phyloP scores from a whole-genome alignment of 2,113 vertebrate species.

The Myiozetetes cayanensis region DNA sequence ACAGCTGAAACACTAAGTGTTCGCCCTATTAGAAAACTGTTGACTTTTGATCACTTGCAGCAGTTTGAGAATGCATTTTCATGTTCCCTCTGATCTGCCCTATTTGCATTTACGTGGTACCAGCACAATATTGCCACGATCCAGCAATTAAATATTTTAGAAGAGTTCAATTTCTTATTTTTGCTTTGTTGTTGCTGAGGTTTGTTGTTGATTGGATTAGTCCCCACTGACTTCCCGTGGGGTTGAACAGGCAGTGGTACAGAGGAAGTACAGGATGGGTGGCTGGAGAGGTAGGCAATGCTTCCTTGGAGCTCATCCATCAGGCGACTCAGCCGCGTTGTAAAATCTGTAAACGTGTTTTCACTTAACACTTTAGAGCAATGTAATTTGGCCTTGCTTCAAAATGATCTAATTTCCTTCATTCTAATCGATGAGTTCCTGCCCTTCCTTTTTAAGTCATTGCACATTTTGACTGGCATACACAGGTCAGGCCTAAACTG shows the following conservation, averaged over 20 bases:
- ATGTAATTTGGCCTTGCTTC: background rate
- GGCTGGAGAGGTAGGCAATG: background rate
- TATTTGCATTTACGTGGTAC: background rate
- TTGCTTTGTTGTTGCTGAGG: background rate
- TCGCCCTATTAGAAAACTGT: background rate
- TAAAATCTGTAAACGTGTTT: background rate
- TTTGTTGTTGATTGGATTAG: background rate
- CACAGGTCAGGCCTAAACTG: background rate
- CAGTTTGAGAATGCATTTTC: background rate
- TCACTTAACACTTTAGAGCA: background rate
- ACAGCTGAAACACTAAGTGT: background rate
- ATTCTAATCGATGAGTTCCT: background rate
- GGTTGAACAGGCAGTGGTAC: background rate
- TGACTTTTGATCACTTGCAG: background rate
- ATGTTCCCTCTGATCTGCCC: background rate
- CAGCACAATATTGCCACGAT: background rate
- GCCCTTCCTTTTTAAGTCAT: background rate
- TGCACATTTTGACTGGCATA: background rate
- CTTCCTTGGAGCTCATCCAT: background rate
- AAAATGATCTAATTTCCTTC: background rate
- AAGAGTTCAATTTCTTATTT: background rate
- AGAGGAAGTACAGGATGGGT: background rate
- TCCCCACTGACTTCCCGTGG: background rate
- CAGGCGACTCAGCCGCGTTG: accelerated
- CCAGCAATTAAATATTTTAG: background rate